phyloP scores from a whole-genome alignment of 2,888 invertebrate genomes.

The Antitype chi region DNA sequence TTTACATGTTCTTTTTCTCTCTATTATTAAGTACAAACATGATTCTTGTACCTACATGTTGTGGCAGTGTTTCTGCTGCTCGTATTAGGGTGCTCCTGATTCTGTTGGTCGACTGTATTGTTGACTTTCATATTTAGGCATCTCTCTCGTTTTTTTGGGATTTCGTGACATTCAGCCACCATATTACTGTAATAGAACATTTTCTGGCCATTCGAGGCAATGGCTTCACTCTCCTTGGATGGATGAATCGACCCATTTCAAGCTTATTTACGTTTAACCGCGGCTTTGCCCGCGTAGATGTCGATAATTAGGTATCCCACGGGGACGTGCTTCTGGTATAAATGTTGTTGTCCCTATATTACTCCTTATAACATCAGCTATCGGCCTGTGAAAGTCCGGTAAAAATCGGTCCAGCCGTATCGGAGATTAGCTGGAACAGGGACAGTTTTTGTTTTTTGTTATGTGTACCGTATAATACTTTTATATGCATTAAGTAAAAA shows the following conservation, averaged over 20 bases:
- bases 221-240: not conserved
- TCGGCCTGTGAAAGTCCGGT: too few species aligned
- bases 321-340: too few species aligned
- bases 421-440: too few species aligned
- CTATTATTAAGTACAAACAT: not conserved
- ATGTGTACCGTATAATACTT: too few species aligned
- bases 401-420: too few species aligned
- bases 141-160: not conserved
- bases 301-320: too few species aligned
- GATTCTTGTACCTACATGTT: not conserved
- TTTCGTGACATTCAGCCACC: not conserved
- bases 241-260: not conserved
- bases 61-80: not conserved
- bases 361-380: too few species aligned
- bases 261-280: not conserved
- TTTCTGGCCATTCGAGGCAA: not conserved
- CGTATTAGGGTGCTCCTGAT: not conserved
- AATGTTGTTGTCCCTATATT: too few species aligned
- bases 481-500: too few species aligned
- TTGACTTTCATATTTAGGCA: not conserved
- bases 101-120: not conserved
- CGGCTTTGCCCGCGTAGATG: too few species aligned
- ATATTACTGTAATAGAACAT: not conserved
- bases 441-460: too few species aligned
- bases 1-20: slow-evolving; percentile 7